A percentile compares a stretch with the other conserved stretches of the same genome.
These are phyloP conservation scores for Baryphthengus martii DNA, from an alignment of 2,113 vertebrate genomes.

Conservation along the genomic window DNA sequence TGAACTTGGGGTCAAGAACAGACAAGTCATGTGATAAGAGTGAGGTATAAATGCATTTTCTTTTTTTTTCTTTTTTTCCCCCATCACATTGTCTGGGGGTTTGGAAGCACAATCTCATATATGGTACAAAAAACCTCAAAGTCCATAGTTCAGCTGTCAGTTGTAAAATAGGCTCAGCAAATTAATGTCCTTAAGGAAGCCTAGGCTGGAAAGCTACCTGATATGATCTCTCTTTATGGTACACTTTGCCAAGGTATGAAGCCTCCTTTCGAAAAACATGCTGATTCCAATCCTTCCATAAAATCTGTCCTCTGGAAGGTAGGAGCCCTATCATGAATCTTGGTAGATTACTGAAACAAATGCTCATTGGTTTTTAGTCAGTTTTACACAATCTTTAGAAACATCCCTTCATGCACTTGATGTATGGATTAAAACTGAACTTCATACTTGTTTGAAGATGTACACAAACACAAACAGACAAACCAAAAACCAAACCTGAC, in stretches of 20 bases:
- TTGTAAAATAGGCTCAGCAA: neutral
- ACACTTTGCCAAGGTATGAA: neutral
- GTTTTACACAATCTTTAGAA: neutral
- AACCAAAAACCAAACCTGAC: neutral
- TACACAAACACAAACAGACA: neutral
- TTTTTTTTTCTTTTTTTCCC: slow-evolving; percentile 65
- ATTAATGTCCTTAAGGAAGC: slow-evolving; percentile 21
- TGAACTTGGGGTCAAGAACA: slow-evolving; percentile 58
- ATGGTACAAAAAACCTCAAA: neutral
- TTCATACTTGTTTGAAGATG: neutral
- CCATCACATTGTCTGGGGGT: neutral
- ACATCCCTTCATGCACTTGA: neutral
- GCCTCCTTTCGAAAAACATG: neutral
- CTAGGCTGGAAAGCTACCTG: neutral
- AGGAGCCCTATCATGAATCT: neutral
- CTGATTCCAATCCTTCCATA: neutral
- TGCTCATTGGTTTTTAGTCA: neutral
- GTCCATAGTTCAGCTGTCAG: slow-evolving; percentile 48
- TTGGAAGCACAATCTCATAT: slow-evolving; percentile 9
- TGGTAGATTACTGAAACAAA: neutral
- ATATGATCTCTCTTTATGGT: neutral
- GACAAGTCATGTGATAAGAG: slow-evolving; percentile 26
- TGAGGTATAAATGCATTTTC: slow-evolving; percentile 33
- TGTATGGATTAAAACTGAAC: neutral
- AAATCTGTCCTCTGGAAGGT: neutral